Evolutionary conservation across 1,140 invertebrate genomes (phyloP), one percentile per base, ranked within the genome.

Genomic region (Aphaenogaster floridana): DNA sequence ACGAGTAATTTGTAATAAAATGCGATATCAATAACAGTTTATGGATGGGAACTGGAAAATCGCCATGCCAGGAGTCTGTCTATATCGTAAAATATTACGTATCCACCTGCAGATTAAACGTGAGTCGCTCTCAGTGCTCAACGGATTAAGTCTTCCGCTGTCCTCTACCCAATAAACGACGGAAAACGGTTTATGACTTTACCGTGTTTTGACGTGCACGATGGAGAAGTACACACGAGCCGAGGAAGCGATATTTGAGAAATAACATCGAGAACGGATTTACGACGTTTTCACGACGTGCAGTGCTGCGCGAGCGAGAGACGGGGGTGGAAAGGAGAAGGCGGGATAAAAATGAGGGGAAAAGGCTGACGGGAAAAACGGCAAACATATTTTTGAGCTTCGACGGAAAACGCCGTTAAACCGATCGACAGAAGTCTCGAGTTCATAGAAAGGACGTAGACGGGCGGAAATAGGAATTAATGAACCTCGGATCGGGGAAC

Each of bases 401-500:
- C 34, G 42, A 42, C 42, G 9, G 57, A 34, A 36, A 21, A 50
- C 28, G 83, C 61, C 77, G 77, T 89, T 89, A 90, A 90, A 87
- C 59, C 88, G 86, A 84, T 87, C 80, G 88, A 68, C 74, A 64
- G 85, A 71, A 74, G 71, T 71, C 79, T 64, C 76, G 17, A 52
- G 66, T 71, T 28, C 77, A 54, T 63, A 81, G 79, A 87, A 78
- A 50, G 85, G 78, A 66, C 66, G 57, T 84, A 83, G 88, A 69
- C 86, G 54, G 77, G 42, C 86, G 89, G 86, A 90, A 90, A 91
- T 89, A 77, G 89, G 88, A 89, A 91, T 91, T 90, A 90, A 90
- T 88, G 89, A 91, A 91, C 74, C 54, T 66, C 89, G 76, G 76
- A 77, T 71, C 78, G 72, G 57, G 89, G 69, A 77, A 89, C 72